Evolutionary conservation across 2,797 vertebrate species (phyloP).

Genomic region (Alauda arvensis): DNA sequence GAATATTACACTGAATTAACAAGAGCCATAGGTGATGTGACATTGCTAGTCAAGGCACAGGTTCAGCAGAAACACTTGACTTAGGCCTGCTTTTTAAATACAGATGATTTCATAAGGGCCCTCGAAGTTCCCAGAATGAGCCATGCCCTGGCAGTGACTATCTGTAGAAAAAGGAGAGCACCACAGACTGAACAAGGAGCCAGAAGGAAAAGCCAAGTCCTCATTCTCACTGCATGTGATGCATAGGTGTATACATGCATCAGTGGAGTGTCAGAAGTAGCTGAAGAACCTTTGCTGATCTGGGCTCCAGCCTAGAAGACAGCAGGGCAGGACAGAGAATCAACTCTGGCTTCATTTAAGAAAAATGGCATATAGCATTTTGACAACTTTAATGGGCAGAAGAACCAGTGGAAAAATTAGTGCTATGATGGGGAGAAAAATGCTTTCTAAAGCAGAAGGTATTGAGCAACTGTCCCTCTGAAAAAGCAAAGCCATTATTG

Average conservation of each 20-base stretch:
- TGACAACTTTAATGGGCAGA: not conserved
- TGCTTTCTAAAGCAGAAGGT: not conserved
- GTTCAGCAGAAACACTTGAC: not conserved
- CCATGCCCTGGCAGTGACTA: not conserved
- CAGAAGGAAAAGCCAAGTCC: not conserved
- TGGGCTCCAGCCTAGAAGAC: not conserved
- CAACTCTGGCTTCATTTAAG: not conserved
- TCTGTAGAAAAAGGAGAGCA: not conserved
- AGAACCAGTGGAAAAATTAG: not conserved
- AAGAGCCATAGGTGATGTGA: not conserved
- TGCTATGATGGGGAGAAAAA: not conserved
- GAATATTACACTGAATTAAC: not conserved
- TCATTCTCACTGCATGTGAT: not conserved
- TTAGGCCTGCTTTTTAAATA: not conserved
- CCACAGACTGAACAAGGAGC: not conserved
- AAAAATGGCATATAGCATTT: not conserved
- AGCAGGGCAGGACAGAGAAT: not conserved
- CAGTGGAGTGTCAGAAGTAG: not conserved
- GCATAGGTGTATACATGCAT: not conserved
- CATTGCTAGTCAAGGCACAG: not conserved
- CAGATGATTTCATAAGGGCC: not conserved
- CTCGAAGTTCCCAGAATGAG: not conserved
- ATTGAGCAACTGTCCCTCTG: not conserved
- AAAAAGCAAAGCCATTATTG: not conserved
- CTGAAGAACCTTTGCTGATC: not conserved